Percentiles rank a stretch among this genome's conserved stretches.
These are phyloP conservation scores for Cardiocondyla obscurior DNA, from an alignment of 1,140 invertebrate genomes.

Conservation along the genomic window DNA sequence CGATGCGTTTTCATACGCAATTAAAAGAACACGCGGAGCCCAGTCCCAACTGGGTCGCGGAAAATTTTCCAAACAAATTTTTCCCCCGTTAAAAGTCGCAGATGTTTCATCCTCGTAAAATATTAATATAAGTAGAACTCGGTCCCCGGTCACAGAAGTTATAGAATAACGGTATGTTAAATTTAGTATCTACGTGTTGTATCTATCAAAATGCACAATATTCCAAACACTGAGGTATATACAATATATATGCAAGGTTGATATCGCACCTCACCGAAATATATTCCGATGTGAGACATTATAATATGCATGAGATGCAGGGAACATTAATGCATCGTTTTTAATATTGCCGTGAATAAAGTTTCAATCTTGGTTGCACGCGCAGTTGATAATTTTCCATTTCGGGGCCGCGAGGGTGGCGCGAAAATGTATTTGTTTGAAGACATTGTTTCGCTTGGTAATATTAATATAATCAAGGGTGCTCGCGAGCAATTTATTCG, in stretches of 20 bases:
- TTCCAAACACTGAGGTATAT: background rate
- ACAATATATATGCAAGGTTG: background rate
- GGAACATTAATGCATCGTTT: constrained; percentile 34
- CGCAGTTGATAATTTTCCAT: constrained; percentile 8
- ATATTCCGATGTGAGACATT: constrained; percentile 1
- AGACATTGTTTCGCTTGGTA: constrained; percentile 18
- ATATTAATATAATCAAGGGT: constrained; percentile 51
- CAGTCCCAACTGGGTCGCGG: no score
- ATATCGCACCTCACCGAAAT: background rate
- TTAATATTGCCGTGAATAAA: constrained; percentile 37
- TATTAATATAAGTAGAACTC: background rate
- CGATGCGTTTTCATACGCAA: background rate
- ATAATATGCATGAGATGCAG: background rate
- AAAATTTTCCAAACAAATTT: background rate
- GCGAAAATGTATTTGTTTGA: constrained; percentile 27
- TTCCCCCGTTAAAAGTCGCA: background rate
- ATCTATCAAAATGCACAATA: background rate
- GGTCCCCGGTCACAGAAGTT: background rate
- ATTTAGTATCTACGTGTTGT: background rate
- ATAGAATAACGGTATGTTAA: background rate
- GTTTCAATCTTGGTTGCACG: background rate
- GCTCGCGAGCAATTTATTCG: constrained; percentile 22
- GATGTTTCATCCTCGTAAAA: background rate
- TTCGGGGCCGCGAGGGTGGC: background rate
- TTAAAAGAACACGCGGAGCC: background rate